A percentile compares a stretch with the other conserved stretches of the same genome.
phyloP scores from a whole-genome alignment of 2,797 vertebrate genomes.

The Echeneis naucrates region DNA sequence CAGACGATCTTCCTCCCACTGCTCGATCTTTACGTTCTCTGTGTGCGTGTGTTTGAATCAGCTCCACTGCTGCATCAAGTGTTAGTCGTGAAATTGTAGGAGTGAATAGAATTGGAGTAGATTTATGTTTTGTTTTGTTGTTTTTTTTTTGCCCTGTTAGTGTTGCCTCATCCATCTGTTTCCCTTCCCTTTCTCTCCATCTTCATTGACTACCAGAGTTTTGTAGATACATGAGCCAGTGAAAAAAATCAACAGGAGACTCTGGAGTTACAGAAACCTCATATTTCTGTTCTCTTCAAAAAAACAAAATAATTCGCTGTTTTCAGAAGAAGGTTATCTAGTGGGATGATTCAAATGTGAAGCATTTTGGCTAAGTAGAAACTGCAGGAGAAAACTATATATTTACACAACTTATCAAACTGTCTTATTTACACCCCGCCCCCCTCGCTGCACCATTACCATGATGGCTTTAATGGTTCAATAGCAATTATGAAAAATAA shows the following conservation, averaged over 20 bases:
- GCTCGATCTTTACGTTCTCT: not conserved
- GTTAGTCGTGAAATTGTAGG: not conserved
- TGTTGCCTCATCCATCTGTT: not conserved
- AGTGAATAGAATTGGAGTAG: conserved; percentile 6
- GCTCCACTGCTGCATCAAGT: not conserved
- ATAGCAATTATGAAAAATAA: too few species aligned
- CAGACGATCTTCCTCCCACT: not conserved
- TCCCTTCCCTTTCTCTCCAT: not conserved
- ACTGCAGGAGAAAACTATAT: too few species aligned
- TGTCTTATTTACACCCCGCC: too few species aligned
- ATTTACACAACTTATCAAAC: too few species aligned
- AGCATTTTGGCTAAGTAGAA: too few species aligned
- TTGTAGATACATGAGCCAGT: not conserved
- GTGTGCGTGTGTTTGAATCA: not conserved
- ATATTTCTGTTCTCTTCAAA: conserved; percentile 12
- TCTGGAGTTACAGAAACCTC: conserved; percentile 9
- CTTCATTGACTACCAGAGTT: conserved; percentile 1
- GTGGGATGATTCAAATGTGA: too few species aligned
- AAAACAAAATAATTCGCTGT: too few species aligned
- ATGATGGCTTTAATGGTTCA: too few species aligned
- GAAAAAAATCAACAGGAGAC: not conserved
- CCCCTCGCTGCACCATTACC: too few species aligned
- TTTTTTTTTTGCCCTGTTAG: not conserved
- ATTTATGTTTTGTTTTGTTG: conserved; percentile 10
- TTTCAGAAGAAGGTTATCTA: too few species aligned